Evolutionary conservation across 1,140 invertebrate species (phyloP).

Genomic region (Sarcophaga bullata): DNA sequence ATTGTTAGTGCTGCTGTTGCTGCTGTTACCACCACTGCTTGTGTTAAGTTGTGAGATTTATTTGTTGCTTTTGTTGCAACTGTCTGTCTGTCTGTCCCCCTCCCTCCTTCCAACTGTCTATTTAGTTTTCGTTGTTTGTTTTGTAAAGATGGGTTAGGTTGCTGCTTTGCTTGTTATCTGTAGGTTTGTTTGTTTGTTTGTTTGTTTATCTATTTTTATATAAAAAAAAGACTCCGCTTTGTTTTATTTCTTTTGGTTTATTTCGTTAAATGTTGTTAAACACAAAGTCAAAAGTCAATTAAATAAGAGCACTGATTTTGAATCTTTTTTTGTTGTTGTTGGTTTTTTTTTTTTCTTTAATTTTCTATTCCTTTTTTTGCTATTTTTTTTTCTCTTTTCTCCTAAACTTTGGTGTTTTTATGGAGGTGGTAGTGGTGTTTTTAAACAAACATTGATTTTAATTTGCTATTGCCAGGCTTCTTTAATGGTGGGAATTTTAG

Average conservation of each 20-base stretch:
- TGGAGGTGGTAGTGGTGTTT: constrained; percentile 1
- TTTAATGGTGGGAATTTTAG: constrained; percentile 31
- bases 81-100: not conserved
- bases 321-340: not conserved
- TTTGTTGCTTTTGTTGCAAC: constrained; percentile 21
- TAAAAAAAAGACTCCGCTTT: not conserved
- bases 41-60: constrained; percentile 37
- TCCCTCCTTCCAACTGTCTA: not conserved
- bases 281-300: constrained; percentile 42
- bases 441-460: constrained; percentile 38
- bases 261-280: constrained; percentile 23
- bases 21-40: not conserved
- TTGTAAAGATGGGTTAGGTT: constrained; percentile 29
- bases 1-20: not conserved
- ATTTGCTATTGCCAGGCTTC: constrained; percentile 21
- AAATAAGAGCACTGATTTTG: constrained; percentile 41
- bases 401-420: not conserved
- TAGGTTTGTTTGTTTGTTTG: constrained; percentile 18
- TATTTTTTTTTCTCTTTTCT: no score
- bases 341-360: not conserved
- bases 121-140: not conserved
- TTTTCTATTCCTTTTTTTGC: no score
- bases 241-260: constrained; percentile 24
- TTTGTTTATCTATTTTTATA: constrained; percentile 10
- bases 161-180: not conserved